Evolutionary conservation across 2,888 invertebrate species (phyloP).

Genomic region (Tipula lateralis): DNA sequence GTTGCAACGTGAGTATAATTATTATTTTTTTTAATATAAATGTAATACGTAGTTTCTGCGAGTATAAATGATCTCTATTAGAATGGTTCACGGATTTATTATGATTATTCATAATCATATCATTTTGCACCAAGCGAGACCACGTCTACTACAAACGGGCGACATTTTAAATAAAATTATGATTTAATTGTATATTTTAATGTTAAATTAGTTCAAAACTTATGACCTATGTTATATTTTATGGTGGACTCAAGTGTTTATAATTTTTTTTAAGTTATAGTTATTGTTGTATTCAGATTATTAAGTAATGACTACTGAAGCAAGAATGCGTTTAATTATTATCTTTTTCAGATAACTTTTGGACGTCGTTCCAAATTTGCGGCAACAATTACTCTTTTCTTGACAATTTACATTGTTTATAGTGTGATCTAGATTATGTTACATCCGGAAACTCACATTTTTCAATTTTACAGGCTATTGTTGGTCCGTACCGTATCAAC

Average conservation of each 20-base stretch:
- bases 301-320: neutral
- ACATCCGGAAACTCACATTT: too few species aligned
- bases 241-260: neutral
- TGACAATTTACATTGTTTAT: too few species aligned
- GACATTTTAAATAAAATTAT: neutral
- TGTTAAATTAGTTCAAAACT: neutral
- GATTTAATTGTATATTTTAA: neutral
- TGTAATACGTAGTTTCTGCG: neutral
- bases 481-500: too few species aligned
- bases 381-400: too few species aligned
- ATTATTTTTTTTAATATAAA: too few species aligned
- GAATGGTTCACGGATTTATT: neutral
- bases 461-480: too few species aligned
- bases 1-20: slow-evolving; percentile 35
- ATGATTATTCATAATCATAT: neutral
- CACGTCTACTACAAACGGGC: neutral
- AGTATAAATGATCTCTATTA: neutral
- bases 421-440: too few species aligned
- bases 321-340: neutral
- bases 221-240: neutral
- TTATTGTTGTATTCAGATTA: neutral
- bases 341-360: neutral
- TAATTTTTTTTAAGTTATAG: neutral
- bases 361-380: too few species aligned
- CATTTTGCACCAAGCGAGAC: neutral